These are phyloP conservation scores for Neelides sp. DNA, from an alignment of 1,140 invertebrate species.

Conservation along the genomic window DNA sequence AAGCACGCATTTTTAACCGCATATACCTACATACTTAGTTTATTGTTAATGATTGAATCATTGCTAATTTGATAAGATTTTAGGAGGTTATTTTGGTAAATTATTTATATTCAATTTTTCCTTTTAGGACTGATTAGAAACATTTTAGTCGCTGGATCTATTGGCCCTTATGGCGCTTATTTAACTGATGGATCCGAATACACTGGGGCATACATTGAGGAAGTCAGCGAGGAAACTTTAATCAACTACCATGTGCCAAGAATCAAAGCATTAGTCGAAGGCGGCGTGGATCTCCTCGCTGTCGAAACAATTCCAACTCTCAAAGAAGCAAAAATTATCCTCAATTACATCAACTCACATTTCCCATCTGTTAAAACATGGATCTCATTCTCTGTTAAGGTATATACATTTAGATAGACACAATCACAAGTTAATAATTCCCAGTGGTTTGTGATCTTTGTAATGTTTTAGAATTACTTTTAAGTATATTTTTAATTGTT, in stretches of 20 bases:
- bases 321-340: constrained; percentile 64
- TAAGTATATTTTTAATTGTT: neutral
- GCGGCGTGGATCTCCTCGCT: constrained; percentile 66
- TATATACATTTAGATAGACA: constrained; percentile 33
- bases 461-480: constrained; percentile 47
- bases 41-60: too few species aligned
- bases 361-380: constrained; percentile 55
- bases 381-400: constrained; percentile 71
- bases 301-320: constrained; percentile 79
- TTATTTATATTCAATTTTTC: too few species aligned
- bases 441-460: constrained; percentile 41
- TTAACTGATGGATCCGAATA: constrained; percentile 83
- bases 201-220: constrained; percentile 62
- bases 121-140: too few species aligned
- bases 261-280: constrained; percentile 57
- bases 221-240: constrained; percentile 50
- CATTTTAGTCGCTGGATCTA: constrained; percentile 62
- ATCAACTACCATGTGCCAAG: constrained; percentile 66
- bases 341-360: constrained; percentile 50
- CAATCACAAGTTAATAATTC: constrained; percentile 10
- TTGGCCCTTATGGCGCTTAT: constrained; percentile 79
- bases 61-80: too few species aligned
- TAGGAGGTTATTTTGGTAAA: constrained; percentile 1
- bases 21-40: too few species aligned
- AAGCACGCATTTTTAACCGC: too few species aligned